phyloP scores from a whole-genome alignment of 2,797 vertebrate species.

The Sparus aurata region DNA sequence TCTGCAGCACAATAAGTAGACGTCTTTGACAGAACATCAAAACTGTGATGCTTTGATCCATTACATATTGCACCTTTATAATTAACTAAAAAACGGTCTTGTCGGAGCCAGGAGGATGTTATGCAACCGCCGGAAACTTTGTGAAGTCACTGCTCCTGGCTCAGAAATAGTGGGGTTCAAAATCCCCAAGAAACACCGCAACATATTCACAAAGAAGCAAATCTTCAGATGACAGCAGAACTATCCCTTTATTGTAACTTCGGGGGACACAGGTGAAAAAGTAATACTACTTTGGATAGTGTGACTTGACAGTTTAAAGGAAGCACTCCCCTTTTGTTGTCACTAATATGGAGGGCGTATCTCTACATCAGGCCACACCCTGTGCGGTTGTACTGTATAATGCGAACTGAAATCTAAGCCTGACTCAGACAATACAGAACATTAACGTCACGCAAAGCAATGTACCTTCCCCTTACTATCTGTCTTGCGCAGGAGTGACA shows the following conservation, averaged over 20 bases:
- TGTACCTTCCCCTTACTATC: background rate
- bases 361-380: background rate
- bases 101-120: too few relatives aligned
- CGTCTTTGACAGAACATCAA: too few relatives aligned
- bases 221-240: background rate
- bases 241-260: background rate
- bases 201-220: background rate
- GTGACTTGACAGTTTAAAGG: background rate
- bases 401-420: conserved; percentile 18
- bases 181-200: background rate
- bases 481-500: conserved; percentile 2
- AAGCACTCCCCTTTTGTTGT: background rate
- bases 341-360: background rate
- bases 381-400: background rate
- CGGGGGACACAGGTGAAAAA: background rate
- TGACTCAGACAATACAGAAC: background rate
- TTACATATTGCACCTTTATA: background rate
- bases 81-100: background rate
- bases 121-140: background rate
- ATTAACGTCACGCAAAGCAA: conserved; percentile 8
- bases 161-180: background rate
- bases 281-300: background rate
- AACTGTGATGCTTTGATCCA: too few relatives aligned
- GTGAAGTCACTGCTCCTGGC: background rate
- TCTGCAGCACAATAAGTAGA: too few relatives aligned